phyloP scores from a whole-genome alignment of 2,797 vertebrate genomes.

The Mormyrus proboscirostris region DNA sequence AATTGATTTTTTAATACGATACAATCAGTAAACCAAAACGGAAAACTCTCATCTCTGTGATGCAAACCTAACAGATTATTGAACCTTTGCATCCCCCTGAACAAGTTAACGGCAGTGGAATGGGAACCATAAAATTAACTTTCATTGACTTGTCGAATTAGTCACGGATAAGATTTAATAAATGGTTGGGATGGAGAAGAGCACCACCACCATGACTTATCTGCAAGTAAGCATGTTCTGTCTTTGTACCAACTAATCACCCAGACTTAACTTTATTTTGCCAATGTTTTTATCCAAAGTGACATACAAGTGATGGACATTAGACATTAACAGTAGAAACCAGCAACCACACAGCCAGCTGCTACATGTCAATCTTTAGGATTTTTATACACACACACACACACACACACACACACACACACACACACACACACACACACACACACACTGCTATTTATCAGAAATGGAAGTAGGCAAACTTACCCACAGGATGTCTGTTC shows the following conservation, averaged over 20 bases:
- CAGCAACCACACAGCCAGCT: neutral
- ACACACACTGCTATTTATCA: neutral
- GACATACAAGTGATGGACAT: neutral
- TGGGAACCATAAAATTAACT: neutral
- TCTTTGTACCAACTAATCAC: neutral
- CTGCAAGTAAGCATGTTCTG: neutral
- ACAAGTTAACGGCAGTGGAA: neutral
- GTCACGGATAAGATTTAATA: neutral
- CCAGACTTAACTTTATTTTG: neutral
- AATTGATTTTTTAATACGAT: neutral
- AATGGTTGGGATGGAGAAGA: neutral
- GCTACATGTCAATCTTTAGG: neutral
- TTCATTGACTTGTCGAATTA: neutral
- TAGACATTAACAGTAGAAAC: neutral
- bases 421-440: too few relatives aligned
- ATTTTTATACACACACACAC: neutral
- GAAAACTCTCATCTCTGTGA: neutral
- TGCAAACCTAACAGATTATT: too few relatives aligned
- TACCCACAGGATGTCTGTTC: constrained; percentile 79
- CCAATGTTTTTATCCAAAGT: neutral
- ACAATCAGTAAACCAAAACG: neutral
- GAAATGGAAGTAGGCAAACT: constrained; percentile 25
- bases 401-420: too few relatives aligned
- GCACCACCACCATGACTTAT: neutral
- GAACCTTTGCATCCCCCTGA: neutral